Evolutionary conservation across 2,113 vertebrate genomes (phyloP).

Genomic region (Orthonyx spaldingii): DNA sequence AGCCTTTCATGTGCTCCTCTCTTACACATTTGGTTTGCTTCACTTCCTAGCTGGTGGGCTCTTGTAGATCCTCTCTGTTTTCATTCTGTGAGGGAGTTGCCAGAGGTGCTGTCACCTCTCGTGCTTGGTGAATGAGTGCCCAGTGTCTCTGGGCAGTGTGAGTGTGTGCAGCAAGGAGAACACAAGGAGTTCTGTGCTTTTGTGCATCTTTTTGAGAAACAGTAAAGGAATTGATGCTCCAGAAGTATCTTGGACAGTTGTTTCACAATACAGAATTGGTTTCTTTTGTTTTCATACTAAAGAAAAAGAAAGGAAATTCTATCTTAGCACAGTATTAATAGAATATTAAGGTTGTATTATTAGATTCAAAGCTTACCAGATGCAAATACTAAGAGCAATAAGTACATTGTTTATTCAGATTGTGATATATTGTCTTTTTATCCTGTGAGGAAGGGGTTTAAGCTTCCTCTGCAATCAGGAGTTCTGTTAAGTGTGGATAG

Average conservation of each 20-base stretch:
- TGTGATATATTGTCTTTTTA: background rate
- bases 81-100: background rate
- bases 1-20: background rate
- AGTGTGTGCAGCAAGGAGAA: background rate
- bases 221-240: background rate
- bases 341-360: background rate
- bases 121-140: accelerated
- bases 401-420: background rate
- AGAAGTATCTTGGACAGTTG: background rate
- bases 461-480: background rate
- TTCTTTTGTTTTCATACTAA: background rate
- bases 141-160: background rate
- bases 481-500: background rate
- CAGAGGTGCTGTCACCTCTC: background rate
- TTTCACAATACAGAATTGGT: background rate
- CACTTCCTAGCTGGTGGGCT: background rate
- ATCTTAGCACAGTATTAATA: background rate
- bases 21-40: background rate
- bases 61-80: background rate
- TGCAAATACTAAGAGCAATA: background rate
- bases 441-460: background rate
- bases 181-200: background rate
- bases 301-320: background rate
- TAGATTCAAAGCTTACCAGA: background rate
- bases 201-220: background rate